These are phyloP conservation scores for Dallia pectoralis DNA, from an alignment of 2,797 vertebrate species.

Conservation along the genomic window DNA sequence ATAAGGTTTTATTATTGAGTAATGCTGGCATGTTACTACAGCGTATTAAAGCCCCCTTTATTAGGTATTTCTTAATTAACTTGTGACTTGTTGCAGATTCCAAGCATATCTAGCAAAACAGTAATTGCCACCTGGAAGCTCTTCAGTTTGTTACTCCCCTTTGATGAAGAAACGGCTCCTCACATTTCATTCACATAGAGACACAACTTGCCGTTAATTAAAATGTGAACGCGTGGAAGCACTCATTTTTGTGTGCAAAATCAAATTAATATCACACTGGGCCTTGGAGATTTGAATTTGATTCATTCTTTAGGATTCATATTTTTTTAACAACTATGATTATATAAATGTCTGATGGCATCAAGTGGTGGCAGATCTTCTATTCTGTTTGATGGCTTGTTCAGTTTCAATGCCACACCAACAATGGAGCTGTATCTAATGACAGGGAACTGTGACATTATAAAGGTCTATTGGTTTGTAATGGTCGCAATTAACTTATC, in stretches of 20 bases:
- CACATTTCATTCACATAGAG: slow-evolving; percentile 26
- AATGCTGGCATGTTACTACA: not conserved
- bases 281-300: slow-evolving; percentile 27
- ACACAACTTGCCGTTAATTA: slow-evolving; percentile 32
- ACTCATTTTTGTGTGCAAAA: slow-evolving; percentile 48
- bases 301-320: slow-evolving; percentile 41
- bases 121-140: slow-evolving; percentile 25
- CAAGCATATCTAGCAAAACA: slow-evolving; percentile 17
- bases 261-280: slow-evolving; percentile 21
- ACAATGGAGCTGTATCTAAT: slow-evolving; percentile 56
- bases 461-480: slow-evolving; percentile 54
- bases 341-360: slow-evolving; percentile 27
- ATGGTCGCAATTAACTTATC: slow-evolving; percentile 70
- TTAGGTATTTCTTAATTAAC: slow-evolving; percentile 15
- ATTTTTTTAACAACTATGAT: slow-evolving; percentile 42
- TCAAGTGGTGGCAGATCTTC: slow-evolving; percentile 18
- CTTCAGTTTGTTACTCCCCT: slow-evolving; percentile 13
- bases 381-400: slow-evolving; percentile 39
- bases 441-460: slow-evolving; percentile 49
- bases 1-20: not conserved
- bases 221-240: slow-evolving; percentile 25
- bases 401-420: slow-evolving; percentile 57
- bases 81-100: slow-evolving; percentile 22
- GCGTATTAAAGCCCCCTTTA: not conserved
- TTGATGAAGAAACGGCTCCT: slow-evolving; percentile 19